These are phyloP conservation scores for Drosophila paracracens DNA, from an alignment of 2,888 invertebrate genomes.

Conservation along the genomic window DNA sequence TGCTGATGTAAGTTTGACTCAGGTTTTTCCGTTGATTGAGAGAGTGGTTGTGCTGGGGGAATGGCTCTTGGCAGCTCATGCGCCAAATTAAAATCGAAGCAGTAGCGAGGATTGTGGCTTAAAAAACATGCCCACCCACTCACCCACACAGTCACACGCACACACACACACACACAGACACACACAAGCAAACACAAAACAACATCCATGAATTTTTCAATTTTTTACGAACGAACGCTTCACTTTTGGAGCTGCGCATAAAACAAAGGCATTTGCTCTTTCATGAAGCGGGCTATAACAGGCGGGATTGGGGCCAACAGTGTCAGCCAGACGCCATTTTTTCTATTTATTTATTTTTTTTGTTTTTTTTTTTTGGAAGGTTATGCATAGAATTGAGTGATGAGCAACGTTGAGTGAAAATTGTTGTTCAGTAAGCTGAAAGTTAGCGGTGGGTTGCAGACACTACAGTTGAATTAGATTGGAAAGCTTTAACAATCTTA, in stretches of 20 bases:
- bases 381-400: slow-evolving; percentile 46
- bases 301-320: not conserved
- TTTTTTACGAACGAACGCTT: slow-evolving; percentile 70
- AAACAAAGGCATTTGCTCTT: slow-evolving; percentile 58
- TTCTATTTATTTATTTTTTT: slow-evolving; percentile 9
- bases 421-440: slow-evolving; percentile 34
- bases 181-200: slow-evolving; percentile 31
- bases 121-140: slow-evolving; percentile 12
- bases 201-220: slow-evolving; percentile 70
- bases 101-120: slow-evolving; percentile 18
- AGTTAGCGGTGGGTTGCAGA: not conserved
- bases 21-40: not conserved
- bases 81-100: slow-evolving; percentile 63
- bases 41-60: not conserved
- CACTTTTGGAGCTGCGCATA: slow-evolving; percentile 61
- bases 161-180: not conserved
- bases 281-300: slow-evolving; percentile 12
- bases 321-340: slow-evolving; percentile 51
- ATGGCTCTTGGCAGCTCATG: slow-evolving; percentile 29
- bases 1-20: slow-evolving; percentile 88
- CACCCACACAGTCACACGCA: not conserved
- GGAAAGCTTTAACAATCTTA: not conserved
- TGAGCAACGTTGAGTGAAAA: slow-evolving; percentile 47
- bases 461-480: not conserved
- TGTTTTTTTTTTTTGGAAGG: not conserved